Evolutionary conservation across 1,140 invertebrate species (phyloP), one percentile per base, ranked within the genome.

Genomic region (Cepaea nemoralis): DNA sequence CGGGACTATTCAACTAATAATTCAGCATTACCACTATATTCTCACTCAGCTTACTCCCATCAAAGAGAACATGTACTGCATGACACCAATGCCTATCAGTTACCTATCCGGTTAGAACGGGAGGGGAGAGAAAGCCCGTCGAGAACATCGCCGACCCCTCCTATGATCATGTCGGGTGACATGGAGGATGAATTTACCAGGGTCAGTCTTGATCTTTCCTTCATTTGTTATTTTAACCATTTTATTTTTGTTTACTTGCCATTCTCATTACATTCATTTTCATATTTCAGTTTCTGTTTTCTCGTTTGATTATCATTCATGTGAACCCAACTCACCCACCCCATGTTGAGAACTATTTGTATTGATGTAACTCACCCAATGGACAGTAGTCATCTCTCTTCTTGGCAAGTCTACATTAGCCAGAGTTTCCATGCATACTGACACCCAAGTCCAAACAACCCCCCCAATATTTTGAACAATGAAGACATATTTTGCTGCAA

Each of bases 141-240:
- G 0, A 48, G 75, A 48, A 81, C 82, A 67, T 81, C 81, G 31
- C 81, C 83, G 10, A 82, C 78, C 10, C 69, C 78, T 19, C 42
- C 69, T 22, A 35, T 71, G 1, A 35, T 70, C 16, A 79, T 79
- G 70, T 55, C 71, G 27, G 63, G 82, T 33, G 81, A 70, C 35
- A 27, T 82, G 59, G 85, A 86, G 76, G 85, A 86, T 73, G 83
- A 83, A 66, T 86, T 86, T 75, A 82, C 83, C 40, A 84, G 85
- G 85, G 85, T 86, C 81, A 86, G 85, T 86, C 33, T 24, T 37
- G 74, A 33, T 27, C 35, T 27, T 74, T 71, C 31, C 45, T 71
- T 80, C 27, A 35, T 35, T 59, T 27, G 45, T 50, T 79, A 48
- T 31, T 42, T 45, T 45, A 42, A 3, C 27, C 8, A 19, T 22